Conservation (phyloP, 2,797 vertebrate species). For the Rhabdophis nuchalis region DNA sequence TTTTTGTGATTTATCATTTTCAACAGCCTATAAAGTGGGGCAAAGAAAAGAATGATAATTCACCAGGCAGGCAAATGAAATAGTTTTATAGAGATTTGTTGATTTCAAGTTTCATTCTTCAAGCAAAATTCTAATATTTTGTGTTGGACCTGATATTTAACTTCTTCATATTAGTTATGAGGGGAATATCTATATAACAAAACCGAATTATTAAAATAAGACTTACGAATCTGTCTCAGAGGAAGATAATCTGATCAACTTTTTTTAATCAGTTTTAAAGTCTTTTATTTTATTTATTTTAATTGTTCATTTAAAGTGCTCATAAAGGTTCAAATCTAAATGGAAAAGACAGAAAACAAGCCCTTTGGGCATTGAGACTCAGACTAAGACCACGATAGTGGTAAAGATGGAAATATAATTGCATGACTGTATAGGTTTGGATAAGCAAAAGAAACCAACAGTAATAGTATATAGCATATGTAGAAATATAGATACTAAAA, state of each 20-base stretch:
- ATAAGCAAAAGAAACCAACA: not conserved
- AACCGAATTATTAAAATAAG: slow-evolving; percentile 32
- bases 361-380: not conserved
- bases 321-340: slow-evolving; percentile 3
- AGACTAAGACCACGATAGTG: slow-evolving; percentile 22
- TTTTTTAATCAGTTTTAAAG: not conserved
- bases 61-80: not conserved
- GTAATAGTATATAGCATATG: not conserved
- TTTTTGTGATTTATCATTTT: not conserved
- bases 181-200: slow-evolving; percentile 37
- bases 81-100: not conserved
- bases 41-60: not conserved
- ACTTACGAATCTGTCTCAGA: slow-evolving; percentile 29
- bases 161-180: slow-evolving; percentile 37
- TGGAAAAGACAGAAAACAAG: slow-evolving; percentile 15
- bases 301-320: slow-evolving; percentile 7
- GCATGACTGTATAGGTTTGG: not conserved
- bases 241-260: slow-evolving; percentile 33
- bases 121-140: not conserved
- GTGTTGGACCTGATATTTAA: not conserved
- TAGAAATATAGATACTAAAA: not conserved
- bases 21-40: not conserved
- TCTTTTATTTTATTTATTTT: slow-evolving; percentile 25
- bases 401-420: slow-evolving; percentile 16
- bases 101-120: not conserved